Conservation (phyloP, 2,797 vertebrate genomes). For the Mergus octosetaceus region DNA sequence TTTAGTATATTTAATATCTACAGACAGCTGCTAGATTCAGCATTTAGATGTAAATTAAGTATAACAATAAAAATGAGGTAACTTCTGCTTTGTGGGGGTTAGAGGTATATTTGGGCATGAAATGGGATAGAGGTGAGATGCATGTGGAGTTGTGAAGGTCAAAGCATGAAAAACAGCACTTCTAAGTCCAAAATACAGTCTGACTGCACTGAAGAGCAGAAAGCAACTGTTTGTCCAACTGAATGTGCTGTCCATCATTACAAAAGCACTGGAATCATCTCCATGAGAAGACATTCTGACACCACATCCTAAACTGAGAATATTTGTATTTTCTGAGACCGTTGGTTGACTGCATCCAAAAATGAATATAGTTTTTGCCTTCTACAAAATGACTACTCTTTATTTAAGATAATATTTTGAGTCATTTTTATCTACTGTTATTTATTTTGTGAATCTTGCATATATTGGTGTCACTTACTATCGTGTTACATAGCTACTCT, state of each 20-base stretch:
- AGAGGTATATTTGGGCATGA: background rate
- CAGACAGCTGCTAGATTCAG: background rate
- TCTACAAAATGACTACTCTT: background rate
- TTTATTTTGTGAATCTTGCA: background rate
- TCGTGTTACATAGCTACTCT: background rate
- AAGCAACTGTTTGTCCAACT: background rate
- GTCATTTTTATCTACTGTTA: background rate
- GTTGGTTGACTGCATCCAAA: background rate
- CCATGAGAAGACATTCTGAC: background rate
- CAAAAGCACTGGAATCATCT: background rate
- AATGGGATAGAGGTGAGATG: background rate
- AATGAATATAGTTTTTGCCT: background rate
- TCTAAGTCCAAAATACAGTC: background rate
- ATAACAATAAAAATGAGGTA: background rate
- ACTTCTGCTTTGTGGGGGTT: background rate
- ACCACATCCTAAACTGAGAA: background rate
- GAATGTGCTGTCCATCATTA: background rate
- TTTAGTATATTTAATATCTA: background rate
- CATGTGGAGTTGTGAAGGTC: background rate
- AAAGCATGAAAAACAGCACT: background rate
- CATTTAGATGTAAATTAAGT: background rate
- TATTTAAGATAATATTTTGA: background rate
- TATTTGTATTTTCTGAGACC: background rate
- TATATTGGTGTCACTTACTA: background rate
- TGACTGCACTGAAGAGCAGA: background rate